These are phyloP conservation scores for Tenthredo livida DNA, from an alignment of 2,888 invertebrate genomes.

Conservation along the genomic window DNA sequence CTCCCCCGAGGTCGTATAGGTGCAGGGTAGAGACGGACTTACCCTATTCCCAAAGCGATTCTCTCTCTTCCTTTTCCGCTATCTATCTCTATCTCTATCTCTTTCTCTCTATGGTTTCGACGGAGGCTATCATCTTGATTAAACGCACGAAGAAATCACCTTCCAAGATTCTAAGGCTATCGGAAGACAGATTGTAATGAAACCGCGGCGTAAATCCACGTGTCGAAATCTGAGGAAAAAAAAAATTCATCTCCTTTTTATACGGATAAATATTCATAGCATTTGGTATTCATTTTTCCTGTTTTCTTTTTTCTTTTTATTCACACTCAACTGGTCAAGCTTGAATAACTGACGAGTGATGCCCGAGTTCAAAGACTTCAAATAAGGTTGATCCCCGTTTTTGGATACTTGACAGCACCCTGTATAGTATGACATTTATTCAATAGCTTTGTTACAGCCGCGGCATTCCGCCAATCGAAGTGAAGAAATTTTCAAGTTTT, in stretches of 20 bases:
- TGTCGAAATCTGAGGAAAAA: background rate
- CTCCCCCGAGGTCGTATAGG: conserved; percentile 27
- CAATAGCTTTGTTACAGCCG: conserved; percentile 11
- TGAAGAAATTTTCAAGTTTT: conserved; percentile 21
- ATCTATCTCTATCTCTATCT: background rate
- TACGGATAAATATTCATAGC: background rate
- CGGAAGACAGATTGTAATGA: conserved; percentile 14
- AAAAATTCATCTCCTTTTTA: background rate
- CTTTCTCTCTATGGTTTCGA: background rate
- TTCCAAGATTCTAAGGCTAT: conserved; percentile 19
- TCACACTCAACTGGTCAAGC: background rate
- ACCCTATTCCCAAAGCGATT: conserved; percentile 41
- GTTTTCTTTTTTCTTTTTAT: background rate
- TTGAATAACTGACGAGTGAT: background rate
- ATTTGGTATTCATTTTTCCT: background rate
- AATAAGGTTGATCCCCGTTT: conserved; percentile 12
- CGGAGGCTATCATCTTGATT: conserved; percentile 45
- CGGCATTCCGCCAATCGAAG: conserved; percentile 35
- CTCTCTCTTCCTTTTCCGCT: background rate
- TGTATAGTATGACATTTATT: background rate
- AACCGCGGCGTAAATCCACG: background rate
- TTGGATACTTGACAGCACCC: conserved; percentile 41
- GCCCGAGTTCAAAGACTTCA: conserved; percentile 7
- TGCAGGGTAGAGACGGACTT: background rate
- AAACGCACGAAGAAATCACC: conserved; percentile 36